A percentile compares a stretch with the other conserved stretches of the same genome.
Conservation (phyloP, 2,797 vertebrate species). For the Myotis pilosus region DNA sequence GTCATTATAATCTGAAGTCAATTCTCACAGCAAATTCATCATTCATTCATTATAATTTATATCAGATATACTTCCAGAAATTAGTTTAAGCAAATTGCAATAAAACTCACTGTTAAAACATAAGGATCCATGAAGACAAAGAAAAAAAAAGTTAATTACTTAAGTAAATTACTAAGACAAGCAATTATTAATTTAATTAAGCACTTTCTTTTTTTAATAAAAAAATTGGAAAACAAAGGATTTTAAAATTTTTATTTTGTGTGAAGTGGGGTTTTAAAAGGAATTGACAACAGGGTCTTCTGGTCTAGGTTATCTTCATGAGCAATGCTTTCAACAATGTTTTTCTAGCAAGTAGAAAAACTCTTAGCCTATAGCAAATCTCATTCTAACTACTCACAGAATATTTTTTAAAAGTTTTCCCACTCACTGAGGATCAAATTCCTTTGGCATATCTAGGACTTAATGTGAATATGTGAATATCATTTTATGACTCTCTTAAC, state of each 20-base stretch:
- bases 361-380: background rate
- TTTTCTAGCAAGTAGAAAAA: background rate
- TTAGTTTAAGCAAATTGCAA: background rate
- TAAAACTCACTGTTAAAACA: background rate
- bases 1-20: background rate
- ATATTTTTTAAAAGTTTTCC: background rate
- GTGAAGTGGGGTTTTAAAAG: background rate
- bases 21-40: background rate
- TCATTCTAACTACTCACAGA: background rate
- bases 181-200: background rate
- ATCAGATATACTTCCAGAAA: background rate
- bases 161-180: background rate
- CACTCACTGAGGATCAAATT: background rate
- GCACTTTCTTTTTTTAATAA: background rate
- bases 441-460: background rate
- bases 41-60: background rate
- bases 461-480: background rate
- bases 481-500: constrained; percentile 37
- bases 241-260: background rate
- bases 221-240: background rate
- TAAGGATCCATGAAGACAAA: background rate
- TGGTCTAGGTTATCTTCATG: background rate
- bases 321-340: background rate
- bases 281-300: background rate
- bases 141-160: background rate